These are phyloP conservation scores for Heptascelio sp. DNA, from an alignment of 2,888 invertebrate species.

Conservation along the genomic window DNA sequence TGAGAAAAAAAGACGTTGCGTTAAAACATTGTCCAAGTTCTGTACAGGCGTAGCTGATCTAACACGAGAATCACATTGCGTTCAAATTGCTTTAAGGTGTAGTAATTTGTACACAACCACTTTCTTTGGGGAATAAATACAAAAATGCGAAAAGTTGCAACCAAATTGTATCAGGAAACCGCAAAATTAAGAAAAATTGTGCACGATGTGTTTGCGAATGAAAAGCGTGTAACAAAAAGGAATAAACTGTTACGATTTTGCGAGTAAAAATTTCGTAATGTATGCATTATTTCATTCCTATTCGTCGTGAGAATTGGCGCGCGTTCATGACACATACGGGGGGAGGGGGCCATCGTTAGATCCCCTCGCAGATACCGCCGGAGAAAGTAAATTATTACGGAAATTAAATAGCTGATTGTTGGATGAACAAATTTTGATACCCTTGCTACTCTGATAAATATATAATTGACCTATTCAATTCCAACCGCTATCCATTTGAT, in stretches of 20 bases:
- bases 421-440: slow-evolving; percentile 40
- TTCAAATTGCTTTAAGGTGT: no score
- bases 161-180: no score
- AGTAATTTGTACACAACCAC: no score
- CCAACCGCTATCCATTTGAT: background rate
- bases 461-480: background rate
- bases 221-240: slow-evolving; percentile 45
- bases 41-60: no score
- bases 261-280: slow-evolving; percentile 50
- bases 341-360: slow-evolving; percentile 41
- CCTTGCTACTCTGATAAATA: slow-evolving; percentile 1
- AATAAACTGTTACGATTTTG: slow-evolving; percentile 53
- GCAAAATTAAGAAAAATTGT: no score
- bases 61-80: no score
- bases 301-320: slow-evolving; percentile 66
- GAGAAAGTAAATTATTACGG: slow-evolving; percentile 62
- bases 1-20: no score
- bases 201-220: slow-evolving; percentile 28
- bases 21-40: no score
- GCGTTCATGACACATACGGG: slow-evolving; percentile 50
- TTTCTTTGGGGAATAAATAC: no score
- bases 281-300: slow-evolving; percentile 56
- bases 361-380: slow-evolving; percentile 47
- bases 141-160: no score
- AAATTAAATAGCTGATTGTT: slow-evolving; percentile 53